Evolutionary conservation across 2,888 invertebrate species (phyloP), one percentile per base, ranked within the genome.

Genomic region (Dioctria linearis): DNA sequence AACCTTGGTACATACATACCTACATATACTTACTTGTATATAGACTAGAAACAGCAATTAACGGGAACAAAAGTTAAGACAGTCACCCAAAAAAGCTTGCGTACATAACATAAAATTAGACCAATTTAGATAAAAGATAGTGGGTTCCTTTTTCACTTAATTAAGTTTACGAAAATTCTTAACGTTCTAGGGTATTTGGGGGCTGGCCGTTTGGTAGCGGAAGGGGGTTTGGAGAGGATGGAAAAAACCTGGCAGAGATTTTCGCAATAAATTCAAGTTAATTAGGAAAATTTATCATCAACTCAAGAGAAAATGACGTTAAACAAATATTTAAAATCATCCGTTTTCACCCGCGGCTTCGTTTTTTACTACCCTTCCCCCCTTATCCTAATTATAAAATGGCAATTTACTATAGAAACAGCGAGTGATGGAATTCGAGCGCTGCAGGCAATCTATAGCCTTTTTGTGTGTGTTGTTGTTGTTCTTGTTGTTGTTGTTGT

Each of bases 231-330:
- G 25, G 25, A n/a, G 25, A 25, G 25, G 25, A 25, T 25, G 25
- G 2, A 25, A 25, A 25, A 2, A 25, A 25, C 25, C 0, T 25
- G 25, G 25, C 25, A 65, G 25, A 54, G 39, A 69, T 69, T 51
- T 51, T 8, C 11, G 71, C 71, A 78, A 81, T 81, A 78, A 81
- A 81, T 81, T 81, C 67, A 71, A 78, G 71, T 81, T 81, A 81
- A 81, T 81, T 81, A 81, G 71, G 80, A 65, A 78, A 81, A 81
- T 81, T 81, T 78, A 81, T 81, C 80, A 76, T 66, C 43, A n/a
- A 6, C 13, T 46, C 57, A 76, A 76, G 43, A n/a, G 69, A 69
- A 69, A 69, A 69, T 69, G 69, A 69, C 69, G 54, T 51, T 8
- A n/a, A 39, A 69, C 69, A 69, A 51, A 69, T 69, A 51, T 69